A percentile compares a stretch with the other conserved stretches of the same genome.
Evolutionary conservation across 2,888 invertebrate species (phyloP).

Genomic region (Smittia sp.): DNA sequence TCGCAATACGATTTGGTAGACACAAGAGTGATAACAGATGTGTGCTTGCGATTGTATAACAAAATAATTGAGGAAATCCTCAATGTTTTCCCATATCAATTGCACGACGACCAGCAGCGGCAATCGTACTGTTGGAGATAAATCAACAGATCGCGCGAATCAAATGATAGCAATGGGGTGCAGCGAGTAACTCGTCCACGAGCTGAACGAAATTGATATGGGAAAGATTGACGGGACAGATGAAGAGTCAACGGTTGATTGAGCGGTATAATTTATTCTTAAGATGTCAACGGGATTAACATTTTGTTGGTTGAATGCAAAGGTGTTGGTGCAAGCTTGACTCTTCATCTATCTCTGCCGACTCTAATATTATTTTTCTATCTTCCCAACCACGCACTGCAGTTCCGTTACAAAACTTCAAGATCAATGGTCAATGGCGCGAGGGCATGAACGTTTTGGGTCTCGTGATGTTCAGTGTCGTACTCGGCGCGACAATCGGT

Average conservation of each 20-base stretch:
- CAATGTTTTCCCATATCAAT: constrained; percentile 41
- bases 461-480: constrained; percentile 77
- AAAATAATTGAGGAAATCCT: constrained; percentile 42
- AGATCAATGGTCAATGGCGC: constrained; percentile 67
- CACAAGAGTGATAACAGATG: constrained; percentile 7
- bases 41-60: constrained; percentile 31
- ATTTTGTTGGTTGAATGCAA: constrained; percentile 3
- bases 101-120: constrained; percentile 7
- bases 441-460: constrained; percentile 81
- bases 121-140: neutral
- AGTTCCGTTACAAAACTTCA: constrained; percentile 51
- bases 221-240: neutral
- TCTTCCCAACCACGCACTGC: neutral
- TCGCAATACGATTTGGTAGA: neutral
- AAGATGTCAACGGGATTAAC: neutral
- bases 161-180: neutral
- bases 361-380: neutral
- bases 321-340: constrained; percentile 3
- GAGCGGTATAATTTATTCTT: neutral
- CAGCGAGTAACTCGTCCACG: neutral
- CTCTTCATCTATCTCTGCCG: neutral
- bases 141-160: constrained; percentile 3
- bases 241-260: neutral
- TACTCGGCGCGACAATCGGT: constrained; percentile 86
- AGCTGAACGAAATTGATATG: neutral